Evolutionary conservation across 2,888 invertebrate genomes (phyloP).

Genomic region (Microctonus aethiopoides): DNA sequence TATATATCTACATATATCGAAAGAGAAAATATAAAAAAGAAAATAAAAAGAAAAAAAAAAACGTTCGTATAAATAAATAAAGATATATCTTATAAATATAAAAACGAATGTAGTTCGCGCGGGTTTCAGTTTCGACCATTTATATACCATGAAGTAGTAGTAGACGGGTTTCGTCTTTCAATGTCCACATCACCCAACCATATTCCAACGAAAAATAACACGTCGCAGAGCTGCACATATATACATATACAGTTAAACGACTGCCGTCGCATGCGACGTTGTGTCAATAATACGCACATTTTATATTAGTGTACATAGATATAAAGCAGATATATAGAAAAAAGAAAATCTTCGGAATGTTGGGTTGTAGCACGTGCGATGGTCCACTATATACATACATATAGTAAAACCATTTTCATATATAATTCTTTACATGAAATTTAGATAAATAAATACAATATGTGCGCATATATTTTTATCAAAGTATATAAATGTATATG

Average conservation of each 20-base stretch:
- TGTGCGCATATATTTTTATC: too few species aligned
- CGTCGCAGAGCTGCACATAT: not conserved
- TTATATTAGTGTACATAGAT: not conserved
- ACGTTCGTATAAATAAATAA: too few species aligned
- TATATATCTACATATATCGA: too few species aligned
- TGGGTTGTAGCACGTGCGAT: conserved; percentile 45
- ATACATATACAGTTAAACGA: too few species aligned
- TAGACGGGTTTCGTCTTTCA: conserved; percentile 46
- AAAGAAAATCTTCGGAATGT: conserved; percentile 42
- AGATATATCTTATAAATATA: not conserved
- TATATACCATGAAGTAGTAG: too few species aligned
- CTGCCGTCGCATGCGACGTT: conserved; percentile 39
- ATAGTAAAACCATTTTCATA: conserved; percentile 8
- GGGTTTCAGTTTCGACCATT: conserved; percentile 24
- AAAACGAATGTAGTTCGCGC: too few species aligned
- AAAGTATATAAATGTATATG: too few species aligned
- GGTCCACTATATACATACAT: too few species aligned
- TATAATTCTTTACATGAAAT: not conserved
- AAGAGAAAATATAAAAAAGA: not conserved
- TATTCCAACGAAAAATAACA: conserved; percentile 9
- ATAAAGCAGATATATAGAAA: not conserved
- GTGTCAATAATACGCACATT: conserved; percentile 48
- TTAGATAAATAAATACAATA: not conserved
- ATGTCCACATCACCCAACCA: conserved; percentile 40
- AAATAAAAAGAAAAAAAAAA: not conserved